phyloP scores from a whole-genome alignment of 2,888 invertebrate species.

The Prosapia bicincta region DNA sequence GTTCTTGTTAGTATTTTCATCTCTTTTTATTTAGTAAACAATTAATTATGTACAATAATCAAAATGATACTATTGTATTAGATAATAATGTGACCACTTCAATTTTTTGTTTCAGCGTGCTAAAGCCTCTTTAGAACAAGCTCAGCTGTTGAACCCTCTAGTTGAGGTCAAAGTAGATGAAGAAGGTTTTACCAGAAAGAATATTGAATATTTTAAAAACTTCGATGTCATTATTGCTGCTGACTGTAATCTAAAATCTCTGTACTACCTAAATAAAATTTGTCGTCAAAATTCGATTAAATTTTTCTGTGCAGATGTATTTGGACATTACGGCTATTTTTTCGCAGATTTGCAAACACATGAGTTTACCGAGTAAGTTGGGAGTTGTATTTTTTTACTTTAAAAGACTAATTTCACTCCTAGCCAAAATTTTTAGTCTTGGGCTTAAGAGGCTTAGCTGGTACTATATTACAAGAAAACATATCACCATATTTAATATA shows the following conservation, averaged over 20 bases:
- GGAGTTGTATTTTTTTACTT: too few species aligned
- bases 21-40: too few species aligned
- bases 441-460: too few species aligned
- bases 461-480: too few species aligned
- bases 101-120: too few species aligned
- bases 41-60: too few species aligned
- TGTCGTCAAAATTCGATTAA: conserved; percentile 73
- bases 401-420: too few species aligned
- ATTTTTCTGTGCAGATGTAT: conserved; percentile 88
- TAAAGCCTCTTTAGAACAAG: conserved; percentile 52
- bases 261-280: conserved; percentile 69
- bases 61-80: too few species aligned
- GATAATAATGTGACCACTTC: too few species aligned
- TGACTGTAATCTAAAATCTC: conserved; percentile 65
- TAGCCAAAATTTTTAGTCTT: too few species aligned
- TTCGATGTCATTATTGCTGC: conserved; percentile 86
- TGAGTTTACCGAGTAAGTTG: conserved; percentile 71
- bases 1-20: too few species aligned
- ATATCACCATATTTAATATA: too few species aligned
- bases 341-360: conserved; percentile 87
- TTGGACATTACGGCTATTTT: conserved; percentile 90
- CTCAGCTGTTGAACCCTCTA: conserved; percentile 89
- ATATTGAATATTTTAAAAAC: conserved; percentile 48
- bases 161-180: conserved; percentile 75
- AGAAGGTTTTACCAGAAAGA: conserved; percentile 60